Base-by-base conservation (phyloP, 2,888 invertebrate genomes). In the Latrodectus hesperus region DNA sequence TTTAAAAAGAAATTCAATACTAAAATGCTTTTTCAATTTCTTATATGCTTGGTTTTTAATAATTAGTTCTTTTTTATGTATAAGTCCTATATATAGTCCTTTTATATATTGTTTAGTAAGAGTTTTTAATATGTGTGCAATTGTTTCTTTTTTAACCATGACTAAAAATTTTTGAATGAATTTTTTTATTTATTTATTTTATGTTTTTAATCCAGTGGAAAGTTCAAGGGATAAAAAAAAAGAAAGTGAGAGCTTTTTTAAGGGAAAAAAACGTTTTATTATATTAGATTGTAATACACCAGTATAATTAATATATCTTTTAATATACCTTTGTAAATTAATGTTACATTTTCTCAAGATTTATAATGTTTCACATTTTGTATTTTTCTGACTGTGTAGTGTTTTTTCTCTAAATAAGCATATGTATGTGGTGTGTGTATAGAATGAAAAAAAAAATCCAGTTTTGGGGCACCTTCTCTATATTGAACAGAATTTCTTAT, bases 361-460 rank as follows among this genome's bases (percentile, higher is more conserved):
- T 90, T 90, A 90, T 90, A 88, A 90, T 89, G 90, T 89, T 90
- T 89, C 89, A 89, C 89, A 89, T 89, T 90, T 90, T 90, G 90
- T 90, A 90, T 90, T 90, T 90, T 90, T 90, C 89, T 89, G 90
- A 90, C 85, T 77, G 86, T 90, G 89, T 90, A 90, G 90, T 89
- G 77, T 84, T 89, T 89, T 83, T 88, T 87, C 86, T 87, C 86
- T 87, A 87, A 82, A 86, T 78, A 84, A 75, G 86, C 86, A 75
- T 86, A 80, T 87, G 86, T 87, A 73, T 70, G 17, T 38, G 38
- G 60, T 86, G 80, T 87, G 86, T 76, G 88, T 75, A 78, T 73
- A 80, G 82, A 73, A 78, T 72, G 82, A 68, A 65, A 76, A 80
- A 76, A 80, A 89, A 88, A 80, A 49, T 64, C 68, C 68, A 71